phyloP scores from a whole-genome alignment of 2,888 invertebrate genomes.

The Drosophila pseudotakahashii region DNA sequence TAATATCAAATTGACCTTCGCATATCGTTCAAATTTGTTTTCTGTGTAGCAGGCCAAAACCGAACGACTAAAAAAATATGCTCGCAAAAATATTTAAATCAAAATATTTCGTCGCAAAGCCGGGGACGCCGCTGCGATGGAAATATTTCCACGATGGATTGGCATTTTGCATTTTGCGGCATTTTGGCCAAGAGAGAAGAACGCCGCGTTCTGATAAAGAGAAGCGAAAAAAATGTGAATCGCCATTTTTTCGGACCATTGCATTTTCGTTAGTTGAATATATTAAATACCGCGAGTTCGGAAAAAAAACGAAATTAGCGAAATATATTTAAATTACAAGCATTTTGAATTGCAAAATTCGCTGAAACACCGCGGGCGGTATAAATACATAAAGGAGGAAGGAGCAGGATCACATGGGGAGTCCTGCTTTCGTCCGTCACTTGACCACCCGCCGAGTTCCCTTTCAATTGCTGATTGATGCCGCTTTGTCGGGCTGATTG shows the following conservation, averaged over 20 bases:
- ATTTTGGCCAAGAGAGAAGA: not conserved
- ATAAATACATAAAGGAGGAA: not conserved
- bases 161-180: conserved; percentile 37
- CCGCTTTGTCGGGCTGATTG: conserved; percentile 3
- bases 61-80: not conserved
- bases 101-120: conserved; percentile 42
- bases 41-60: not conserved
- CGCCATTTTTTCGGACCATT: conserved; percentile 7
- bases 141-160: conserved; percentile 34
- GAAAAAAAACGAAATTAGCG: not conserved
- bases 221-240: conserved; percentile 3
- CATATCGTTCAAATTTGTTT: no score
- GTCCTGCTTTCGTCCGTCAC: not conserved
- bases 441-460: not conserved
- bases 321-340: not conserved
- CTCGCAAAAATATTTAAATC: conserved; percentile 35
- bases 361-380: no score
- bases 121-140: conserved; percentile 5
- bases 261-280: not conserved
- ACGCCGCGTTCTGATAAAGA: conserved; percentile 4
- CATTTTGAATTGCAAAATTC: not conserved
- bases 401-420: not conserved
- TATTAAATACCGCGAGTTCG: not conserved
- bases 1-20: no score
- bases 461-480: not conserved